These are phyloP conservation scores for Calameuta filiformis DNA, from an alignment of 2,888 invertebrate genomes.

Conservation along the genomic window DNA sequence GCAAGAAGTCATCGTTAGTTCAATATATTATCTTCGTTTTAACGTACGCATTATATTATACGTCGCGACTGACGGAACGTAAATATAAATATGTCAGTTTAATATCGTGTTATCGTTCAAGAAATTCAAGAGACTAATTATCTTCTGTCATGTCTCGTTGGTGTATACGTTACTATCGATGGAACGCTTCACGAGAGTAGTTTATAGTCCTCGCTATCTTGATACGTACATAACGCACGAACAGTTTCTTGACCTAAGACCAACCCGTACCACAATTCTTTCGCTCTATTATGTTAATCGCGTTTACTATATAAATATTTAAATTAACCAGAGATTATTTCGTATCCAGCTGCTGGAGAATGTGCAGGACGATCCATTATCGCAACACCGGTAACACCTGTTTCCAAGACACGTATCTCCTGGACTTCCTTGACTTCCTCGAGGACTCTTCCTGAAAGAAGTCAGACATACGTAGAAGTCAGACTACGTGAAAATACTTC, in stretches of 20 bases:
- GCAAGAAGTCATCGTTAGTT: no score
- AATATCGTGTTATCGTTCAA: not conserved
- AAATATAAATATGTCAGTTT: not conserved
- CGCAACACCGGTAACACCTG: not conserved
- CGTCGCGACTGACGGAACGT: not conserved
- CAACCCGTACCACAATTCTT: constrained; percentile 13
- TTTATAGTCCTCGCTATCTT: not conserved
- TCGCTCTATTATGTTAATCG: constrained; percentile 22
- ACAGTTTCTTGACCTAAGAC: constrained; percentile 22
- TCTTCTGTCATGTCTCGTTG: not conserved
- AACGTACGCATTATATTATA: not conserved
- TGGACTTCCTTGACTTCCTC: not conserved
- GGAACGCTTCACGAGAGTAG: not conserved
- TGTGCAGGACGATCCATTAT: not conserved
- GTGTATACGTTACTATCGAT: not conserved
- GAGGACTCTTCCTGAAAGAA: not conserved
- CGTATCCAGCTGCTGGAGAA: not conserved
- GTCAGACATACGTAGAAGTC: not conserved
- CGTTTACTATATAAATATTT: constrained; percentile 21
- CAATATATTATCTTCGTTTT: not conserved
- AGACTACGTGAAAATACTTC: not conserved
- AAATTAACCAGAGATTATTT: constrained; percentile 15
- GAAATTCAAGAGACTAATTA: not conserved
- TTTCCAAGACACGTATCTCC: not conserved
- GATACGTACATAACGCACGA: not conserved